Conservation (phyloP, 2,797 vertebrate species). For the Pseudochaenichthys georgianus region DNA sequence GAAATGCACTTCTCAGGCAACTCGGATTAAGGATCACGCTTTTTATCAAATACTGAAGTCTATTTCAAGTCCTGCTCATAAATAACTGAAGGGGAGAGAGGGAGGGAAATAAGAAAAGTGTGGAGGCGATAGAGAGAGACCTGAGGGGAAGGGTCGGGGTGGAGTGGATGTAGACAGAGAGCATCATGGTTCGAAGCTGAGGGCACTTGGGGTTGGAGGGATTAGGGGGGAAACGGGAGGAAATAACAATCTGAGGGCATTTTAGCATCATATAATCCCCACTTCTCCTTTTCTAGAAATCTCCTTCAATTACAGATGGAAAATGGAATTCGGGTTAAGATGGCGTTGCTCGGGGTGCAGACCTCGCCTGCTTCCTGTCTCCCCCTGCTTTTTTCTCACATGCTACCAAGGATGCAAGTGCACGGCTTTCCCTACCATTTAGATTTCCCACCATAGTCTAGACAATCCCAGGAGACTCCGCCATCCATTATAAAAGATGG, state of each 20-base stretch:
- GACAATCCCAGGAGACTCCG: slow-evolving; percentile 73
- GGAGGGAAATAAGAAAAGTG: slow-evolving; percentile 36
- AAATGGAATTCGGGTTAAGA: slow-evolving; percentile 44
- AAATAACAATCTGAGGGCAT: slow-evolving; percentile 59
- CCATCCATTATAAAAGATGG: slow-evolving; percentile 74
- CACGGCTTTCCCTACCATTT: slow-evolving; percentile 68
- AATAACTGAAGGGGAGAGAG: slow-evolving; percentile 79
- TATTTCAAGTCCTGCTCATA: slow-evolving; percentile 83
- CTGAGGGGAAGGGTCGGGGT: slow-evolving; percentile 34
- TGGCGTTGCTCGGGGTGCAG: slow-evolving; percentile 27
- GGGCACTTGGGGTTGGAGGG: slow-evolving; percentile 59
- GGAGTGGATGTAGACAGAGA: slow-evolving; percentile 45
- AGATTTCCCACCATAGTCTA: slow-evolving; percentile 72
- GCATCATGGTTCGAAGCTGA: slow-evolving; percentile 54
- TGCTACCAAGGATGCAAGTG: slow-evolving; percentile 41
- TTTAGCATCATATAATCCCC: slow-evolving; percentile 62
- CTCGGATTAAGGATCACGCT: slow-evolving; percentile 83
- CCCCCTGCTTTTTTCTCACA: slow-evolving; percentile 15
- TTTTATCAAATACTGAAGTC: slow-evolving; percentile 84
- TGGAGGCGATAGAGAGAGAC: slow-evolving; percentile 35
- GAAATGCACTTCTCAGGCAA: slow-evolving; percentile 82
- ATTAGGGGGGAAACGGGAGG: slow-evolving; percentile 55
- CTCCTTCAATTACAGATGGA: slow-evolving; percentile 55
- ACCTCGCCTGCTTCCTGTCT: slow-evolving; percentile 36
- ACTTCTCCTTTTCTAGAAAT: slow-evolving; percentile 52